Conservation (phyloP, 2,888 invertebrate species). For the Drosophila gaucha region DNA sequence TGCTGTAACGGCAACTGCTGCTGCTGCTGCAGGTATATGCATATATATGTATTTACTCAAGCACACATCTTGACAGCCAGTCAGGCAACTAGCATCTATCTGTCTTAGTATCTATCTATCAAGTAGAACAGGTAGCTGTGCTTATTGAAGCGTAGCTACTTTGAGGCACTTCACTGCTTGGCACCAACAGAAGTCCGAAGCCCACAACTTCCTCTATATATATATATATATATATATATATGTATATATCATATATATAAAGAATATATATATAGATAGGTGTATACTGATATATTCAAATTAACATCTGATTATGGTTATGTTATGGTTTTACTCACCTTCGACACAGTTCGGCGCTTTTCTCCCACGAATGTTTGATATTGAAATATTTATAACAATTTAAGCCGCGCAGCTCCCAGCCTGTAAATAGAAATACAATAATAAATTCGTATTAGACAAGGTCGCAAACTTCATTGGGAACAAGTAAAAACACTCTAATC, state of each 20-base stretch:
- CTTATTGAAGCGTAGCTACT: conserved; percentile 58
- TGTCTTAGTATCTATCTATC: conserved; percentile 31
- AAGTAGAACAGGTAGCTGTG: conserved; percentile 58
- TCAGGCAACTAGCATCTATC: conserved; percentile 22
- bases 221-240: conserved; percentile 7
- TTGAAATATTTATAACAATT: conserved; percentile 98
- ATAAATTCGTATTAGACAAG: conserved; percentile 50
- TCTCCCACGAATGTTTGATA: conserved; percentile 97
- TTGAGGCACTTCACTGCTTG: conserved; percentile 39
- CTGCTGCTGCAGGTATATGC: conserved; percentile 8
- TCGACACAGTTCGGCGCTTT: conserved; percentile 96
- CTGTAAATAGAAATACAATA: conserved; percentile 86
- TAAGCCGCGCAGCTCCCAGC: conserved; percentile 96
- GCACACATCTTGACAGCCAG: conserved; percentile 15
- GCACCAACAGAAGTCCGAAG: conserved; percentile 25
- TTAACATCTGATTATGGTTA: conserved; percentile 69
- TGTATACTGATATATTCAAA: conserved; percentile 36
- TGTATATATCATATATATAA: conserved; percentile 5
- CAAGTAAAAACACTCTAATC: too few species aligned
- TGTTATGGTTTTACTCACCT: conserved; percentile 87
- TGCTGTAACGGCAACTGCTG: conserved; percentile 71
- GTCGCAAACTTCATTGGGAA: conserved; percentile 42
- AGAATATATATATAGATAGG: conserved; percentile 1
- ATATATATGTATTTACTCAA: conserved; percentile 19
- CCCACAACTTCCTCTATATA: conserved; percentile 60